Conservation (phyloP, 92 coral and sea anemone genomes). For the Nematostella vectensis region DNA sequence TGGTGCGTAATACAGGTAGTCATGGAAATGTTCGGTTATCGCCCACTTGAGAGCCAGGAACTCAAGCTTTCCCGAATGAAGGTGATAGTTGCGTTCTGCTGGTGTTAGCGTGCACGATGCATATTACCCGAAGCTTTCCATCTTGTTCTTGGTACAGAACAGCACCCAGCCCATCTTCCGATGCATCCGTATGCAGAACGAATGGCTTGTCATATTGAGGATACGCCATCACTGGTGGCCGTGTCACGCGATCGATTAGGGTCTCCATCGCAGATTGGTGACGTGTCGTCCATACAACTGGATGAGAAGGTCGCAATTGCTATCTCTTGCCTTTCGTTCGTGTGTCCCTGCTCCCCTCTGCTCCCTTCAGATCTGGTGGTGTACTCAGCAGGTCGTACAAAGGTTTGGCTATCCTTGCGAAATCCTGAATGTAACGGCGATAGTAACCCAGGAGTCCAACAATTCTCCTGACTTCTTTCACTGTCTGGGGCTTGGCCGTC, state of each 20-base stretch:
- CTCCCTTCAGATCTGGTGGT: not conserved
- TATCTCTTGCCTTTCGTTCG: not conserved
- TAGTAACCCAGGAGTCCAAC: slow-evolving; percentile 23
- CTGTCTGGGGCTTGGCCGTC: slow-evolving; percentile 16
- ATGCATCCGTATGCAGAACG: not conserved
- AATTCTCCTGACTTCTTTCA: slow-evolving; percentile 16
- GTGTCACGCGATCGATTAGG: not conserved
- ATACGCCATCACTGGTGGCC: not conserved
- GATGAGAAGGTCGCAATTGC: not conserved
- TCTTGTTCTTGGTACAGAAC: not conserved
- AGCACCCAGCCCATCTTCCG: not conserved
- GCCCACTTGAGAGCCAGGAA: slow-evolving; percentile 46
- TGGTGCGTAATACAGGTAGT: slow-evolving; percentile 27
- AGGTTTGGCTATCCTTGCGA: slow-evolving; percentile 8
- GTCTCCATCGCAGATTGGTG: not conserved
- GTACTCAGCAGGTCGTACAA: not conserved
- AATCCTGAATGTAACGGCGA: slow-evolving; percentile 12
- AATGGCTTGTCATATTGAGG: not conserved
- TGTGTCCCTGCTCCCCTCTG: not conserved
- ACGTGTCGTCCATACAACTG: not conserved
- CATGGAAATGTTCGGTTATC: slow-evolving; percentile 25
- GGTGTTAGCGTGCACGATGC: not conserved
- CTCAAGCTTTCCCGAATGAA: not conserved
- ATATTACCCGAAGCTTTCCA: not conserved
- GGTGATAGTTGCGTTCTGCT: not conserved